phyloP scores from a whole-genome alignment of 2,888 invertebrate species.

The Protodeltote pygarga region DNA sequence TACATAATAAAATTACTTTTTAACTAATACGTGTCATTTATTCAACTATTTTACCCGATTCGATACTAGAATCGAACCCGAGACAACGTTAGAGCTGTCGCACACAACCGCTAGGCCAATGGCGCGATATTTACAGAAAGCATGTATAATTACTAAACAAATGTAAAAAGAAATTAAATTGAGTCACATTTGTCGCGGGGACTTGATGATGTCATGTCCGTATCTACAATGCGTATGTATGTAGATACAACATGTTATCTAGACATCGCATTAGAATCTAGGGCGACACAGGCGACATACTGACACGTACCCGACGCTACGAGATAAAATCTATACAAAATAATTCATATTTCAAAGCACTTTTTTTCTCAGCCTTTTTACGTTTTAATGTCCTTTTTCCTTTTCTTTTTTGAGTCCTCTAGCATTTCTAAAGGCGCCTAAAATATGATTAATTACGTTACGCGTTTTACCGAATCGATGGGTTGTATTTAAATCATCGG shows the following conservation, averaged over 20 bases:
- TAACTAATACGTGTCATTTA: too few relatives aligned
- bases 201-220: slow-evolving; percentile 7
- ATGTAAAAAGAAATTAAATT: too few relatives aligned
- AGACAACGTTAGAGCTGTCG: too few relatives aligned
- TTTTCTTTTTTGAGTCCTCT: slow-evolving; percentile 52
- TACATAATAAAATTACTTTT: too few relatives aligned
- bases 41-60: too few relatives aligned
- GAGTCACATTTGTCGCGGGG: too few relatives aligned
- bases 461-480: slow-evolving; percentile 71
- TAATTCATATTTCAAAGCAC: slow-evolving; percentile 19
- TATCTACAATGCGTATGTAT: slow-evolving; percentile 12
- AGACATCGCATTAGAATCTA: slow-evolving; percentile 25
- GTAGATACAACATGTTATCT: slow-evolving; percentile 11
- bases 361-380: slow-evolving; percentile 30
- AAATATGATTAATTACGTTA: slow-evolving; percentile 75
- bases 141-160: too few relatives aligned
- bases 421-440: slow-evolving; percentile 62
- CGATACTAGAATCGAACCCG: too few relatives aligned
- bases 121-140: too few relatives aligned
- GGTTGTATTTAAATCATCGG: slow-evolving; percentile 79
- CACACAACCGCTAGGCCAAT: too few relatives aligned
- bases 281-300: slow-evolving; percentile 34
- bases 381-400: slow-evolving; percentile 43
- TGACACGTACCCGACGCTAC: slow-evolving; percentile 15
- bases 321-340: slow-evolving; percentile 39